A percentile compares a stretch with the other conserved stretches of the same genome.
Evolutionary conservation across 2,113 vertebrate genomes (phyloP).

Genomic region (Anguilla japonica): DNA sequence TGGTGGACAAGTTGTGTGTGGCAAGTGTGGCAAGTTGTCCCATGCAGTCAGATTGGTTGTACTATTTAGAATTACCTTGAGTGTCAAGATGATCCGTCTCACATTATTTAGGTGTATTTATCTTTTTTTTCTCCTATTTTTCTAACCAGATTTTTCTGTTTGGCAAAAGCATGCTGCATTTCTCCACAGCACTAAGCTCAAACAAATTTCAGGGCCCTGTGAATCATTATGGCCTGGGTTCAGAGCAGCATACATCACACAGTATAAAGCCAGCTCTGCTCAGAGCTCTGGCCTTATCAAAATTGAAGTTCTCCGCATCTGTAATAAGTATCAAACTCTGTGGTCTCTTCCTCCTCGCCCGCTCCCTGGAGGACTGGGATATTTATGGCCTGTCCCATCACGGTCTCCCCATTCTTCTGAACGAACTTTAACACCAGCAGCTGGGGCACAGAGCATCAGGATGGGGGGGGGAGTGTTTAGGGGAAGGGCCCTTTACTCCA

Average conservation of each 20-base stretch:
- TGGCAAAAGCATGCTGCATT: background rate
- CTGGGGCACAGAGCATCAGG: slow-evolving; percentile 52
- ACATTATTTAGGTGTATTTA: too few relatives aligned
- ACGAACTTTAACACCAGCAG: slow-evolving; percentile 54
- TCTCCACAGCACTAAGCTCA: background rate
- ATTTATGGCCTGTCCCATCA: slow-evolving; percentile 44
- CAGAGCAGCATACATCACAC: background rate
- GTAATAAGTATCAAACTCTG: slow-evolving; percentile 45
- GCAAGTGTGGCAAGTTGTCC: too few relatives aligned
- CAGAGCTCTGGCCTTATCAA: slow-evolving; percentile 32
- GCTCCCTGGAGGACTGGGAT: slow-evolving; percentile 39
- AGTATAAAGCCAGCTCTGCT: background rate
- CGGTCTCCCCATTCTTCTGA: slow-evolving; percentile 41
- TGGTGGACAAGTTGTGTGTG: background rate
- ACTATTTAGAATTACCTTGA: background rate
- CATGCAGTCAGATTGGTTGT: background rate
- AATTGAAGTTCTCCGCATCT: slow-evolving; percentile 39
- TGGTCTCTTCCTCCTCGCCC: slow-evolving; percentile 44
- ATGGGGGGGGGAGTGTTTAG: slow-evolving; percentile 43
- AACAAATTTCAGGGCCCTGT: background rate
- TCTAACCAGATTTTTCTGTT: background rate
- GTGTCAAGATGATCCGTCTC: background rate
- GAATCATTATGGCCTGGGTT: background rate
- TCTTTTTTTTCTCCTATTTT: background rate
- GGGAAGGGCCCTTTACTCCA: slow-evolving; percentile 33